Evolutionary conservation across 1,140 invertebrate species (phyloP).

Genomic region (Ylistrum balloti): DNA sequence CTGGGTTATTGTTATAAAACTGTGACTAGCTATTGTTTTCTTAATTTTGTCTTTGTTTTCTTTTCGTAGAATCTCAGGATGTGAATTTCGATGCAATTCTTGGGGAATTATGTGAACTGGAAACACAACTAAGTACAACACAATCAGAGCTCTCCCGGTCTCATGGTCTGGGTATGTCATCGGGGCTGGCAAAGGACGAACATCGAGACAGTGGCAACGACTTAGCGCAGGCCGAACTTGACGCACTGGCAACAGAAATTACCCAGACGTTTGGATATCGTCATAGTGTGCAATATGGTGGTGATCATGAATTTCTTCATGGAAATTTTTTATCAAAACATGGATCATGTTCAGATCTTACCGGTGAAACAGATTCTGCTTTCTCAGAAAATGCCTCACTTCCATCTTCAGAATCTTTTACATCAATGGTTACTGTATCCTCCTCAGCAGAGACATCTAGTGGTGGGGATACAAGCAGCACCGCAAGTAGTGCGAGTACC

Average conservation of each 20-base stretch:
- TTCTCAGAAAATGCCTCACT: slow-evolving; percentile 98
- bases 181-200: slow-evolving; percentile 59
- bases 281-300: slow-evolving; percentile 60
- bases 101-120: slow-evolving; percentile 94
- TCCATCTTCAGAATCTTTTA: slow-evolving; percentile 94
- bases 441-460: slow-evolving; percentile 76
- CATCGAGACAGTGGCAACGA: slow-evolving; percentile 65
- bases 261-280: slow-evolving; percentile 71
- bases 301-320: slow-evolving; percentile 54
- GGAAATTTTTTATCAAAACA: slow-evolving; percentile 59
- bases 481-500: slow-evolving; percentile 70
- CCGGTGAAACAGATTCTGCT: slow-evolving; percentile 92
- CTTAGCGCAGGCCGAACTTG: slow-evolving; percentile 75
- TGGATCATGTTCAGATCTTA: slow-evolving; percentile 64
- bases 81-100: slow-evolving; percentile 97
- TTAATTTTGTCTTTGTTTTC: slow-evolving; percentile 54
- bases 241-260: slow-evolving; percentile 78
- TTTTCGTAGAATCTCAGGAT: slow-evolving; percentile 92
- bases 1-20: no score
- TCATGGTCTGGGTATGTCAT: slow-evolving; percentile 19
- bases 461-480: slow-evolving; percentile 74
- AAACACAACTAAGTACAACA: slow-evolving; percentile 80
- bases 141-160: slow-evolving; percentile 70
- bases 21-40: background rate
- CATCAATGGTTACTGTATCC: slow-evolving; percentile 85